Percentiles rank a stretch among this genome's conserved stretches.
phyloP scores from a whole-genome alignment of 1,140 invertebrate genomes.

The Vollenhovia emeryi region DNA sequence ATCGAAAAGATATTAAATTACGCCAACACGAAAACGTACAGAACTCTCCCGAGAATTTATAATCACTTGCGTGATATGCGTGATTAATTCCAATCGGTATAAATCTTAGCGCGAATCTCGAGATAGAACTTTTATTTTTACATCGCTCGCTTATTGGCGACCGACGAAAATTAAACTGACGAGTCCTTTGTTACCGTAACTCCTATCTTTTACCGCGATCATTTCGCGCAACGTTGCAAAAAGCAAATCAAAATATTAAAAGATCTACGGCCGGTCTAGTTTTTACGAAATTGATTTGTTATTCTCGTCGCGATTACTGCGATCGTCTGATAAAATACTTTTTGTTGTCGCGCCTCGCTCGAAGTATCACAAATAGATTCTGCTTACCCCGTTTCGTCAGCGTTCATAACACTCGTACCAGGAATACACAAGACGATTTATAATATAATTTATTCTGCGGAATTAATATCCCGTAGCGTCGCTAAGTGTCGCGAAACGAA shows the following conservation, averaged over 20 bases:
- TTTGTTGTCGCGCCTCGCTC: neutral
- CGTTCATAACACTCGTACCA: neutral
- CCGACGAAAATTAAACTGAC: neutral
- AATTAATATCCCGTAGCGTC: neutral
- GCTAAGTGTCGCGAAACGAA: neutral
- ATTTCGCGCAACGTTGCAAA: neutral
- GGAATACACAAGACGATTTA: neutral
- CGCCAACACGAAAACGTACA: neutral
- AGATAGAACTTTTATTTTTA: neutral
- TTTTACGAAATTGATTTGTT: neutral
- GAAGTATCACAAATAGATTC: slow-evolving; percentile 32
- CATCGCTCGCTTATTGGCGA: neutral
- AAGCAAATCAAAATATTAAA: neutral
- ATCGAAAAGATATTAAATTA: too few species aligned
- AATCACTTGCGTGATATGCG: neutral
- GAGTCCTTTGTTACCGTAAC: neutral
- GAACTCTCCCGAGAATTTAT: neutral
- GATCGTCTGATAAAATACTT: neutral
- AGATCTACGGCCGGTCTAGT: neutral
- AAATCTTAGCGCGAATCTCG: neutral
- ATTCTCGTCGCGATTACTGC: neutral
- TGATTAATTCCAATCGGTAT: neutral
- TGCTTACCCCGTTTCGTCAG: slow-evolving; percentile 9
- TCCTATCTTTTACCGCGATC: neutral
- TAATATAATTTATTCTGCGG: neutral